Percentiles rank a stretch among this genome's conserved stretches.
These are phyloP conservation scores for Murina feae DNA, from an alignment of 2,113 vertebrate genomes.

Conservation along the genomic window DNA sequence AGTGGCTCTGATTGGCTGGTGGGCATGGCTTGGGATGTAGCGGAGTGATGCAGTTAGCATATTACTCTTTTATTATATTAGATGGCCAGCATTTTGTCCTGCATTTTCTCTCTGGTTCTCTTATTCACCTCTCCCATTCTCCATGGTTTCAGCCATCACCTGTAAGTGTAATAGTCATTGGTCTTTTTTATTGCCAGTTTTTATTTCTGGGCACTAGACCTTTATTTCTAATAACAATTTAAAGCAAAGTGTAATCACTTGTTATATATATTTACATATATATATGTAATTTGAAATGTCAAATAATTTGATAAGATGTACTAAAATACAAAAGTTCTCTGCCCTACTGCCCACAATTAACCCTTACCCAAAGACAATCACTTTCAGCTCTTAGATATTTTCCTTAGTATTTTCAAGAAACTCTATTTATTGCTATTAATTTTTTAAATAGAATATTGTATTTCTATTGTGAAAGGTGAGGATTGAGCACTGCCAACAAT, in stretches of 20 bases:
- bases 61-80: no score
- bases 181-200: neutral
- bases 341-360: neutral
- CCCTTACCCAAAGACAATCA: neutral
- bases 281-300: neutral
- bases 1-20: no score
- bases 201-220: slow-evolving; percentile 5
- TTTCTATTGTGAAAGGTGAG: neutral
- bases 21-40: no score
- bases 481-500: neutral
- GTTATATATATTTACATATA: neutral
- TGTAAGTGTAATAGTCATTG: neutral
- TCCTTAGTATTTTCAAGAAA: slow-evolving; percentile 19
- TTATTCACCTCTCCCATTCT: neutral
- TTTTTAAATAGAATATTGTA: neutral
- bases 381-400: neutral
- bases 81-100: neutral
- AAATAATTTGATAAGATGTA: neutral
- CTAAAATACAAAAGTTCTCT: neutral
- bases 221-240: slow-evolving; percentile 15
- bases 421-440: neutral
- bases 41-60: no score
- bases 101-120: neutral
- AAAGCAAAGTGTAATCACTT: neutral
- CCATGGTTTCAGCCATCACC: neutral